A percentile compares a stretch with the other conserved stretches of the same genome.
Conservation (phyloP, 2,888 invertebrate species). For the Idaea aversata region DNA sequence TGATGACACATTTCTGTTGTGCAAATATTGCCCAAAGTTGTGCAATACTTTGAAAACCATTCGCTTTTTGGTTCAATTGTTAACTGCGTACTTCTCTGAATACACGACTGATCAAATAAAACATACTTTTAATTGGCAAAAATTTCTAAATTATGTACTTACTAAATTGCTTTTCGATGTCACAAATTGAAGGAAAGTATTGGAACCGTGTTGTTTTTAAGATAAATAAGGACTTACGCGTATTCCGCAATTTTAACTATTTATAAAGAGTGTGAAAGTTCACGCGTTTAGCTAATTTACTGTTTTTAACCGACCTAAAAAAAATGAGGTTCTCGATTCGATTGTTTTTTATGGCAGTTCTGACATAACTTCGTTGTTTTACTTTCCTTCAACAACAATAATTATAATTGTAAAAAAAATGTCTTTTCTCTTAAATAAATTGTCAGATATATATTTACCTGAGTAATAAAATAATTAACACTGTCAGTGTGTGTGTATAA, state of each 20-base stretch:
- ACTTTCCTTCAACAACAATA: neutral
- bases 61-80: neutral
- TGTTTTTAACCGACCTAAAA: no score
- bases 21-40: neutral
- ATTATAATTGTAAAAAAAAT: neutral
- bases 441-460: neutral
- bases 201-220: neutral
- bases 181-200: neutral
- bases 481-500: constrained; percentile 2
- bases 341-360: no score
- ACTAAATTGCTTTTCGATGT: neutral
- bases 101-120: neutral
- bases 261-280: no score
- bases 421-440: neutral
- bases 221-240: neutral
- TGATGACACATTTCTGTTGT: neutral
- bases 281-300: no score
- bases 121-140: neutral
- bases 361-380: no score
- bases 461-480: neutral
- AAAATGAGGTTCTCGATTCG: no score
- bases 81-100: neutral
- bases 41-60: neutral
- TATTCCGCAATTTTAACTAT: neutral
- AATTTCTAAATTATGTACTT: neutral